Conservation (phyloP, 1,140 invertebrate genomes). For the Melitaea cinxia region DNA sequence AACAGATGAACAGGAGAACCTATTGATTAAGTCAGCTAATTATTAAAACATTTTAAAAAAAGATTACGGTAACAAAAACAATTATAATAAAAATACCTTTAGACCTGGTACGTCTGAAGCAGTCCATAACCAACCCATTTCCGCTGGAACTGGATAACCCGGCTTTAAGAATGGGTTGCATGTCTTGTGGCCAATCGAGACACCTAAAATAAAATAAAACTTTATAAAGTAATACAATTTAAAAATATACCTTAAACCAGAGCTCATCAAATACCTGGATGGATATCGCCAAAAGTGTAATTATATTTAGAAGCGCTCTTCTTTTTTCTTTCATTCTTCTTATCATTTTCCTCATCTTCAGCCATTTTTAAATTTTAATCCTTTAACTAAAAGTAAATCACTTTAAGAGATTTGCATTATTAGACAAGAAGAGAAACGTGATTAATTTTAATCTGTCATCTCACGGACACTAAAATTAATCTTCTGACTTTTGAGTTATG, state of each 20-base stretch:
- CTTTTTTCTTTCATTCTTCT: constrained; percentile 70
- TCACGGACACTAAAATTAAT: no score
- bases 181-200: constrained; percentile 78
- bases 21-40: neutral
- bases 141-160: constrained; percentile 74
- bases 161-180: constrained; percentile 65
- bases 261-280: constrained; percentile 9
- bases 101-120: constrained; percentile 63
- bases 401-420: no score
- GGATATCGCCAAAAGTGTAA: constrained; percentile 65
- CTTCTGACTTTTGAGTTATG: no score
- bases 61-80: neutral
- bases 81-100: constrained; percentile 45
- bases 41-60: neutral
- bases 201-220: constrained; percentile 54
- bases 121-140: constrained; percentile 84
- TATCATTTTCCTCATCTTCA: constrained; percentile 61
- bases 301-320: constrained; percentile 71
- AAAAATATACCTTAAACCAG: constrained; percentile 3
- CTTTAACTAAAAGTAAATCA: neutral
- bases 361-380: constrained; percentile 48
- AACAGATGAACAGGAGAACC: no score
- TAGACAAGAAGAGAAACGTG: no score
- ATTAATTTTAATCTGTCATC: no score
- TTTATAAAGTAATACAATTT: neutral